These are phyloP conservation scores for Drosophila heteroneura DNA, from an alignment of 2,888 invertebrate species.

Conservation along the genomic window DNA sequence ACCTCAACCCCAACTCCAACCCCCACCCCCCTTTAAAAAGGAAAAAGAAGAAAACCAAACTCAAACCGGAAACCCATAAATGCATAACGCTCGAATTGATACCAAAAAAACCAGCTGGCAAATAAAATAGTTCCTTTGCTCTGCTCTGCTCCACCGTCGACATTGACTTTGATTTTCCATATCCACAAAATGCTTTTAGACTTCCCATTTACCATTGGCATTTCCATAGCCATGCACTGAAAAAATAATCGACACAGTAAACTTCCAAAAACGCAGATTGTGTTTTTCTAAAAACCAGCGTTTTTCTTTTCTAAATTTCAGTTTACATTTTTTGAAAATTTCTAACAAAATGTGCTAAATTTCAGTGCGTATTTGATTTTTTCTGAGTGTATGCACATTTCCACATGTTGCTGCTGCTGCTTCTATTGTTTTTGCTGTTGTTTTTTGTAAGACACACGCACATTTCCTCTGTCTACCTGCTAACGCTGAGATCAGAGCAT, in stretches of 20 bases:
- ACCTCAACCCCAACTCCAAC: background rate
- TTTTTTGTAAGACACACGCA: constrained; percentile 54
- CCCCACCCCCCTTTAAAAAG: background rate
- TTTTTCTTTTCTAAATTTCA: background rate
- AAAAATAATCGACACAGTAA: background rate
- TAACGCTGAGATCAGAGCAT: constrained; percentile 52
- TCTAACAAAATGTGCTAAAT: background rate
- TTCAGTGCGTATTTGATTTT: background rate
- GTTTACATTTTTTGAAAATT: background rate
- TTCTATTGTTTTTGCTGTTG: background rate
- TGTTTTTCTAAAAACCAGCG: background rate
- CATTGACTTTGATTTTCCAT: constrained; percentile 55
- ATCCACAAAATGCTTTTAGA: constrained; percentile 25
- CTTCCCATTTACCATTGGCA: constrained; percentile 50
- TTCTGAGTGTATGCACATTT: constrained; percentile 39
- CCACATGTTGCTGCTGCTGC: constrained; percentile 11
- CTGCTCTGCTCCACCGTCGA: constrained; percentile 13
- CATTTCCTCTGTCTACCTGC: constrained; percentile 51
- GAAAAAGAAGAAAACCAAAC: background rate
- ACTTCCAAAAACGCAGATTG: background rate
- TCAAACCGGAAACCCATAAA: constrained; percentile 51
- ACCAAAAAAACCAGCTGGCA: constrained; percentile 44
- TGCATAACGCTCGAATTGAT: constrained; percentile 29
- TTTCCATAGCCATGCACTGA: constrained; percentile 35
- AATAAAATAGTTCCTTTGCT: constrained; percentile 17